Base-by-base conservation (phyloP, 2,113 vertebrate species). In the Anseranas semipalmata region DNA sequence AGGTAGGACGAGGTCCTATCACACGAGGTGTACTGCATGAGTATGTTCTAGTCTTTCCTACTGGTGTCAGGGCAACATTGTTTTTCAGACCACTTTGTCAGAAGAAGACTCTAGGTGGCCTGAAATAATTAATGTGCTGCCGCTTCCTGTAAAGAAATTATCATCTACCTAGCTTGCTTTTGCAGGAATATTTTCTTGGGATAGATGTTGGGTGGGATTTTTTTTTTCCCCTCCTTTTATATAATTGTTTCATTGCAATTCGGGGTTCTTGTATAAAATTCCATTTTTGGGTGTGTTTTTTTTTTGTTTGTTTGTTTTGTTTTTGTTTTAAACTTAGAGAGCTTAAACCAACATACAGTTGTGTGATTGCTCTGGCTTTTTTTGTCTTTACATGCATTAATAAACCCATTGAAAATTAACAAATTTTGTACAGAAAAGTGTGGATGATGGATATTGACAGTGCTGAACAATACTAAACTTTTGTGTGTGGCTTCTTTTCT, bases 1-100 rank as follows among this genome's bases (percentile, higher is more conserved):
- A 5, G 95, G 43, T 9, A 5, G 95, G 43, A 1, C 77, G 82
- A 15, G 21, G 33, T 1, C 28, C 20, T n/a, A 4, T 56, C 39
- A 3, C 1, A 1, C 1, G 0, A 12, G 76, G 30, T 30, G 35
- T 28, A 0, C 66, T 50, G 63, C 76, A 56, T 17, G 7, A 24
- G 8, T 4, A 3, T 10, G 14, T 5, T 10, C 53, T 35, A 6
- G 28, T 5, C 81, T 68, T 58, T 13, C 17, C 7, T 15, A 0
- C 48, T 33, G 13, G 0, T 67, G 17, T 27, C 58, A 48, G 58
- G 79, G 56, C 89, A 73, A 24, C 12, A 0, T 4, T 74, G 15
- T 7, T 71, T 46, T 35, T 48, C 37, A 8, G 6, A 24, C 53
- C 2, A 1, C 65, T 73, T 78, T 6, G 1, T 48, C 48, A 55